A percentile compares a stretch with the other conserved stretches of the same genome.
Conservation (phyloP, 2,113 vertebrate species). For the Notiomystis cincta region DNA sequence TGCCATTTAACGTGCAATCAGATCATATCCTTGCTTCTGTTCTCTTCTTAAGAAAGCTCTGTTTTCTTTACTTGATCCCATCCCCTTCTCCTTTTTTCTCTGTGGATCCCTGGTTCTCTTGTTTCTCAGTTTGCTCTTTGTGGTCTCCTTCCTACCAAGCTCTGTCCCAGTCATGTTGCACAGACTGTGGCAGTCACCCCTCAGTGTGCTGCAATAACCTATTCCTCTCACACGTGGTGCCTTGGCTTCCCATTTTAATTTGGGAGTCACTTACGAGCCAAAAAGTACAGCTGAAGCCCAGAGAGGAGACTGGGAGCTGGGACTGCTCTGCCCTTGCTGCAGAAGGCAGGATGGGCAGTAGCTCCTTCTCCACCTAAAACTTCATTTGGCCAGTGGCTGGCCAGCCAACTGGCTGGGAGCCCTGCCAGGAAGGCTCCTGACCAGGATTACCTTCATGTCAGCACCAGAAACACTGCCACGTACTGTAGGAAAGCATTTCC, state of each 20-base stretch:
- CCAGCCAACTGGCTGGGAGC: accelerated
- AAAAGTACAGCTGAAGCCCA: not conserved
- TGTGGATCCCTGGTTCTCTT: not conserved
- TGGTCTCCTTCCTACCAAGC: not conserved
- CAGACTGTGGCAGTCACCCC: not conserved
- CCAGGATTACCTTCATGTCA: not conserved
- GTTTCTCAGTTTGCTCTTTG: not conserved
- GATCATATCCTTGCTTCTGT: not conserved
- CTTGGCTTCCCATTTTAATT: not conserved
- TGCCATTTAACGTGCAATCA: not conserved
- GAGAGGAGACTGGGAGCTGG: not conserved
- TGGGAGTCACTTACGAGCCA: not conserved
- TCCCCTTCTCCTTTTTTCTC: not conserved
- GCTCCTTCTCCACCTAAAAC: not conserved
- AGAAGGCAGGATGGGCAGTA: not conserved
- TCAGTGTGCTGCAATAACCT: not conserved
- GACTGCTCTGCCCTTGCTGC: not conserved
- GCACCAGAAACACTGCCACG: not conserved
- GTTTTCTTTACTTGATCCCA: not conserved
- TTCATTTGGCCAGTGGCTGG: accelerated
- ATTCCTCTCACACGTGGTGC: not conserved
- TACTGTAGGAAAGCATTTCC: not conserved
- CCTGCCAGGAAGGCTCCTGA: not conserved
- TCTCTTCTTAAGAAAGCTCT: not conserved
- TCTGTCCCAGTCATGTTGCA: not conserved